A percentile compares a stretch with the other conserved stretches of the same genome.
These are phyloP conservation scores for Bombus picipes DNA, from an alignment of 1,140 invertebrate species.

Conservation along the genomic window DNA sequence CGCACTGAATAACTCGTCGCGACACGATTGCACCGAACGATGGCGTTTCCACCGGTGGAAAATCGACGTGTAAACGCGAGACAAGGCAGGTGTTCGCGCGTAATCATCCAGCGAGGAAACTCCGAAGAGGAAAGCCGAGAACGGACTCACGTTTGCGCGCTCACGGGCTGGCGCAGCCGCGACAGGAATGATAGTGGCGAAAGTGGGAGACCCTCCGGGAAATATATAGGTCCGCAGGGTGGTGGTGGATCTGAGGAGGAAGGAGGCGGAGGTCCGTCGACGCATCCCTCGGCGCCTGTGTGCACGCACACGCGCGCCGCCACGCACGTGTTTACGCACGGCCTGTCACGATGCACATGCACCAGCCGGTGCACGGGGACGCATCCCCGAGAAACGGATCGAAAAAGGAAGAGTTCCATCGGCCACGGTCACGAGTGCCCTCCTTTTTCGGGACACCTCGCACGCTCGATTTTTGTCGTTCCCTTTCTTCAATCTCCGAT, in stretches of 20 bases:
- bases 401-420: background rate
- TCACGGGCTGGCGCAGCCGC: conserved; percentile 61
- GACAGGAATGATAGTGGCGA: conserved; percentile 70
- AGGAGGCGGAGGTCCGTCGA: conserved; percentile 24
- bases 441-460: conserved; percentile 22
- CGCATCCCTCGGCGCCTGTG: conserved; percentile 47
- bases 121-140: conserved; percentile 38
- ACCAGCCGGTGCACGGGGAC: conserved; percentile 40
- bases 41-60: background rate
- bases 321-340: conserved; percentile 35
- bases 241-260: conserved; percentile 46
- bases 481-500: background rate
- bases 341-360: conserved; percentile 34
- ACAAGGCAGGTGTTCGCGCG: background rate
- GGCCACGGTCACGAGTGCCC: background rate
- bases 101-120: conserved; percentile 38
- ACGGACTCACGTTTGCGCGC: conserved; percentile 56
- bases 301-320: conserved; percentile 16
- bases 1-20: background rate
- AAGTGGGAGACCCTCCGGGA: conserved; percentile 69
- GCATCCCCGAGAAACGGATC: conserved; percentile 31
- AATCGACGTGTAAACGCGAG: background rate
- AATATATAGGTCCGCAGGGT: conserved; percentile 68
- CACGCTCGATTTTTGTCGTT: background rate
- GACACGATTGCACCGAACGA: background rate